phyloP scores from a whole-genome alignment of 2,888 invertebrate genomes.

The Oligia fasciuncula region DNA sequence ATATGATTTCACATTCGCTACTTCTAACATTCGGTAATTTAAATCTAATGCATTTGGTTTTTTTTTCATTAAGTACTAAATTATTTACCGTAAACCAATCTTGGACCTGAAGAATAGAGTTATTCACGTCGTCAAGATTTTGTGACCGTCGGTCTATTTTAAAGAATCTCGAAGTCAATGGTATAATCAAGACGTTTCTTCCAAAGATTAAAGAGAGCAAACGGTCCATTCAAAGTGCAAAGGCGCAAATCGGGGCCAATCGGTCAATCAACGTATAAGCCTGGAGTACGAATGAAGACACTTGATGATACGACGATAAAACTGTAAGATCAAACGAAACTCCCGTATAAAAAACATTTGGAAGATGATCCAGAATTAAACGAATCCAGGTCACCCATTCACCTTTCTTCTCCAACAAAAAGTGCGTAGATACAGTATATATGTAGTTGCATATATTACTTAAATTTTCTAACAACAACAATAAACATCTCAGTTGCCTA shows the following conservation, averaged over 20 bases:
- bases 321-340: conserved; percentile 53
- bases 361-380: conserved; percentile 8
- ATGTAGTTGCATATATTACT: conserved; percentile 28
- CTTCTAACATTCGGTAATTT: no score
- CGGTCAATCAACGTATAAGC: conserved; percentile 19
- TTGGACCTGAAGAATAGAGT: no score
- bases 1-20: no score
- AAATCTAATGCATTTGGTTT: no score
- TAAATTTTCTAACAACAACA: conserved; percentile 44
- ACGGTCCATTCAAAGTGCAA: conserved; percentile 13
- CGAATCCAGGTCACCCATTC: conserved; percentile 19
- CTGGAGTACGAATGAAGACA: conserved; percentile 2
- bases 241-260: conserved; percentile 24
- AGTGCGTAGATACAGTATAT: conserved; percentile 5
- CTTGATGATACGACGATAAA: conserved; percentile 30
- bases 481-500: conserved; percentile 44
- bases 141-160: no score
- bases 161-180: not conserved
- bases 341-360: not conserved
- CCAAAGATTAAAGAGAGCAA: conserved; percentile 19
- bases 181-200: conserved; percentile 29
- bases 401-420: conserved; percentile 17
- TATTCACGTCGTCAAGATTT: no score
- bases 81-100: no score
- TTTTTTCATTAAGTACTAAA: no score